These are phyloP conservation scores for Lipophrys pholis DNA, from an alignment of 2,113 vertebrate species.

Conservation along the genomic window DNA sequence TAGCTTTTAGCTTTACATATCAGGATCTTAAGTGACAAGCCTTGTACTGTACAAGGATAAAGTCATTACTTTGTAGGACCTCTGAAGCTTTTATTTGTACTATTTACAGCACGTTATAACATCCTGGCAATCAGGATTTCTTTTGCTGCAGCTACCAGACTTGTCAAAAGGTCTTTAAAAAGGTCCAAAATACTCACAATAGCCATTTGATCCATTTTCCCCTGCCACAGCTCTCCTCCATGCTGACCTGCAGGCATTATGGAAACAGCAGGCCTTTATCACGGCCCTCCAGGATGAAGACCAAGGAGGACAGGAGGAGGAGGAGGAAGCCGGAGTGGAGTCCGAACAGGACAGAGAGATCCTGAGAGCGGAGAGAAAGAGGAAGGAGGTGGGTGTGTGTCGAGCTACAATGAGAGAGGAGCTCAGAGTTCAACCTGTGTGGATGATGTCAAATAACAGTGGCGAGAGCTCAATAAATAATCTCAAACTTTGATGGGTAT, in stretches of 20 bases:
- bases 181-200: no score
- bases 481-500: no score
- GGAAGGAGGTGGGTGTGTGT: slow-evolving; percentile 63
- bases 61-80: neutral
- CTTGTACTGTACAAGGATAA: no score
- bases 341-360: slow-evolving; percentile 59
- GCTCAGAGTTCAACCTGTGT: neutral
- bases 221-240: slow-evolving; percentile 61
- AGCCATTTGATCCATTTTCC: neutral
- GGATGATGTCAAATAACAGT: slow-evolving; percentile 3
- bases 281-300: neutral
- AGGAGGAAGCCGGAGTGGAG: slow-evolving; percentile 24
- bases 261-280: slow-evolving; percentile 62
- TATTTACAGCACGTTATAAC: neutral
- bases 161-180: no score
- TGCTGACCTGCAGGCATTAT: slow-evolving; percentile 69
- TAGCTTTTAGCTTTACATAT: neutral
- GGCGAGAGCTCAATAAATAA: no score
- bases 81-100: neutral
- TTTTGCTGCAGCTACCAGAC: no score
- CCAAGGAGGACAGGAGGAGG: neutral
- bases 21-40: no score
- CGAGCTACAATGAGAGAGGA: neutral
- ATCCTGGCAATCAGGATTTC: neutral
- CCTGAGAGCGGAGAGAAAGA: slow-evolving; percentile 58